Percentiles rank a stretch among this genome's conserved stretches.
Conservation (phyloP, 2,797 vertebrate species). For the Ficedula albicollis region DNA sequence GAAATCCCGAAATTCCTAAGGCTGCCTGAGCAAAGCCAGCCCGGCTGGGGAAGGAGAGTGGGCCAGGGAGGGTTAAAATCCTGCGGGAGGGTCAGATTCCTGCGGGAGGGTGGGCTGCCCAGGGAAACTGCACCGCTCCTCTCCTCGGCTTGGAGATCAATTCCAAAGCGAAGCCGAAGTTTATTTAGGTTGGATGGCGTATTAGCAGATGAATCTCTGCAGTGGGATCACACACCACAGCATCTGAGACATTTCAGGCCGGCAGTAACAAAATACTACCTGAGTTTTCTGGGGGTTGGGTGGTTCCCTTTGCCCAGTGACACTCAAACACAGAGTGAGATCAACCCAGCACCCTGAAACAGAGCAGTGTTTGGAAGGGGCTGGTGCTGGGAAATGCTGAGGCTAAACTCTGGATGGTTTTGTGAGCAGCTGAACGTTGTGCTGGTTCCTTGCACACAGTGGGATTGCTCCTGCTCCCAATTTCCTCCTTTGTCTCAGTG, state of each 20-base stretch:
- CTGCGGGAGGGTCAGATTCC: neutral
- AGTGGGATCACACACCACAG: neutral
- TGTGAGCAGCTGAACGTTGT: neutral
- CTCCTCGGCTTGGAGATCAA: neutral
- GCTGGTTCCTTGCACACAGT: neutral
- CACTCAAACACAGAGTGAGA: neutral
- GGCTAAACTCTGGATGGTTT: neutral
- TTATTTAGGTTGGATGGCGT: neutral
- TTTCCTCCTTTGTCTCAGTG: neutral
- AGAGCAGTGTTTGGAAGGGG: neutral
- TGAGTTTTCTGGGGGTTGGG: neutral
- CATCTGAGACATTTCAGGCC: neutral
- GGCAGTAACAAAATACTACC: neutral
- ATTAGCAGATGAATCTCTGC: neutral
- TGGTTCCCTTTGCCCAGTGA: neutral
- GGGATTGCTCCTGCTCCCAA: neutral
- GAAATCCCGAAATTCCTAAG: fast-evolving
- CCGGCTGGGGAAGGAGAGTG: neutral
- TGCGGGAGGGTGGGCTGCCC: neutral
- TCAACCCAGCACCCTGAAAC: neutral
- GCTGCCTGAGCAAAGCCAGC: neutral
- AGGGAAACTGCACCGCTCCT: neutral
- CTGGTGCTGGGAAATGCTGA: neutral
- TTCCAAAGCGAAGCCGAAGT: neutral
- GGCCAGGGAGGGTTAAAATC: conserved; percentile 42